phyloP scores from a whole-genome alignment of 2,888 invertebrate genomes.

The Drosophila birchii region DNA sequence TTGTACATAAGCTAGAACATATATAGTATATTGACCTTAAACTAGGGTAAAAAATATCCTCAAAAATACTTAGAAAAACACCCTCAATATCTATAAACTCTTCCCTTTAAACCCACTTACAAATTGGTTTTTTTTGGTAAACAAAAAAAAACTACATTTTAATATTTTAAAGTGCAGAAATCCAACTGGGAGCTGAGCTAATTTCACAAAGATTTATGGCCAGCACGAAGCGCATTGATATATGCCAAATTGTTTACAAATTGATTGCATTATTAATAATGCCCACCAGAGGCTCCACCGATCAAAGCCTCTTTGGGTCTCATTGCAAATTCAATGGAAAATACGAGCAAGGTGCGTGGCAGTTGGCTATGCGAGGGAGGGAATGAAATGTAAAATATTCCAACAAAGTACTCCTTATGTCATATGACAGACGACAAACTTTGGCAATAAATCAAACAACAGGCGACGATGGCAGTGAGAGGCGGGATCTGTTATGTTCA shows the following conservation, averaged over 20 bases:
- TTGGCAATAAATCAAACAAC: slow-evolving; percentile 77
- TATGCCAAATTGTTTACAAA: slow-evolving; percentile 80
- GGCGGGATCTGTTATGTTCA: slow-evolving; percentile 25
- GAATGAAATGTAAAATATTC: slow-evolving; percentile 54
- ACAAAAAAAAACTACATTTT: slow-evolving; percentile 4
- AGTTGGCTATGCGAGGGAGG: neutral
- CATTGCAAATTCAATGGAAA: slow-evolving; percentile 61
- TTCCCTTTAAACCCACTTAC: neutral
- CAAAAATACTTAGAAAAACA: neutral
- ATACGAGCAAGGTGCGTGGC: slow-evolving; percentile 30
- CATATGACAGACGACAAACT: slow-evolving; percentile 75
- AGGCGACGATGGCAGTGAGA: slow-evolving; percentile 44
- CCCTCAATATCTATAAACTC: neutral
- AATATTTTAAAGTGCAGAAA: slow-evolving; percentile 31
- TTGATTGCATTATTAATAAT: slow-evolving; percentile 79
- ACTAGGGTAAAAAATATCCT: neutral
- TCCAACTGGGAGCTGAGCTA: slow-evolving; percentile 43
- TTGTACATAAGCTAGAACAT: no score
- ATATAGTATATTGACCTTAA: neutral
- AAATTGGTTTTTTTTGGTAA: no score
- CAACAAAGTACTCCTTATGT: slow-evolving; percentile 73
- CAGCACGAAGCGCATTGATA: slow-evolving; percentile 75
- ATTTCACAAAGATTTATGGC: slow-evolving; percentile 74
- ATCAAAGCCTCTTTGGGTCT: slow-evolving; percentile 46
- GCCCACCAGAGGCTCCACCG: slow-evolving; percentile 51